Evolutionary conservation across 2,888 invertebrate genomes (phyloP).

Genomic region (Pristionchus mayeri): DNA sequence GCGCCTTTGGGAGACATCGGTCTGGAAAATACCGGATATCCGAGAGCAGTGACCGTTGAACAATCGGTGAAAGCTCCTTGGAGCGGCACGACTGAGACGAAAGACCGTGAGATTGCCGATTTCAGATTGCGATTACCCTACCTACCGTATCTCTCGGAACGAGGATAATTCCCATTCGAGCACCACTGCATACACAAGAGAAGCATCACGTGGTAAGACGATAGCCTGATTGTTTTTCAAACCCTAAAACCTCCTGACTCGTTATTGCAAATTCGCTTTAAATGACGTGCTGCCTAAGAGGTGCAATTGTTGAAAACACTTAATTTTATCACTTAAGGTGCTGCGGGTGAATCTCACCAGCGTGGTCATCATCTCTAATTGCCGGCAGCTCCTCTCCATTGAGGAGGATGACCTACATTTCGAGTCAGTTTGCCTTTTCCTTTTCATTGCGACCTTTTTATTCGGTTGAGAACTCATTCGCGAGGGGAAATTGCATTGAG

Average conservation of each 20-base stretch:
- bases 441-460: no score
- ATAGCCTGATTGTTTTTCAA: not conserved
- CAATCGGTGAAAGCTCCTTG: no score
- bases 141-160: not conserved
- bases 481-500: not conserved
- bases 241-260: no score
- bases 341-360: not conserved
- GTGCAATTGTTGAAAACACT: not conserved
- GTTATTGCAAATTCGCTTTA: no score
- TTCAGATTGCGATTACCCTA: not conserved
- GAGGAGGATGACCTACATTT: conserved; percentile 7
- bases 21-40: no score
- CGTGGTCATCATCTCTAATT: not conserved
- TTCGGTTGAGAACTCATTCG: not conserved
- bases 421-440: not conserved
- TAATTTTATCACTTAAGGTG: not conserved
- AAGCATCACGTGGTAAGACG: not conserved
- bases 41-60: no score
- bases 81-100: no score
- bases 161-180: not conserved
- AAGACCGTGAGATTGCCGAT: no score
- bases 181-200: not conserved
- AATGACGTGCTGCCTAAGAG: no score
- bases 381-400: conserved; percentile 19
- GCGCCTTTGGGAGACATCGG: no score